phyloP scores from a whole-genome alignment of 1,140 invertebrate species.

The Leptinotarsa texana region DNA sequence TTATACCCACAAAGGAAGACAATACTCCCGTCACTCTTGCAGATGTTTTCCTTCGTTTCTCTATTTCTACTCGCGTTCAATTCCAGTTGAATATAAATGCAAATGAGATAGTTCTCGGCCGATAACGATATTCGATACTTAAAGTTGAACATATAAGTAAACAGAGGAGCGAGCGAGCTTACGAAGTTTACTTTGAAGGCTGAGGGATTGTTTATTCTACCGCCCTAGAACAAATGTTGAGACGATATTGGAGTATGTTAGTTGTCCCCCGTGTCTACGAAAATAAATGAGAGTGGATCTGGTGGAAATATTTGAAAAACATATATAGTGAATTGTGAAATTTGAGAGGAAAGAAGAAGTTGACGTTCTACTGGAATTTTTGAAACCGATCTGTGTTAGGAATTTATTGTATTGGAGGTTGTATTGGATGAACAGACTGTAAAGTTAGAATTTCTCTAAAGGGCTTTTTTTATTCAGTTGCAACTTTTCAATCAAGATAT shows the following conservation, averaged over 20 bases:
- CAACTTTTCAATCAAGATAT: too few species aligned
- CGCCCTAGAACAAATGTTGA: background rate
- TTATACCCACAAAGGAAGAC: too few species aligned
- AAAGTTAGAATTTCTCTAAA: too few species aligned
- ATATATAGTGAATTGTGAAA: background rate
- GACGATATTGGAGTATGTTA: constrained; percentile 5
- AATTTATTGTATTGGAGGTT: too few species aligned
- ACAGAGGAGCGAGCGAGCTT: background rate
- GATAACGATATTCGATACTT: constrained; percentile 19
- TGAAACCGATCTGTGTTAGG: too few species aligned
- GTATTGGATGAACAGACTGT: too few species aligned
- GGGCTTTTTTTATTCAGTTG: too few species aligned
- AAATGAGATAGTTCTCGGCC: background rate
- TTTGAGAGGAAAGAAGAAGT: background rate
- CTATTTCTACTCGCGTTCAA: background rate
- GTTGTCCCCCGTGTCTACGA: background rate
- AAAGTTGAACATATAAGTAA: constrained; percentile 19
- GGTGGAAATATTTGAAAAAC: background rate
- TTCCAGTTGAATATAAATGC: background rate
- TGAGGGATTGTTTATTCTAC: constrained; percentile 14
- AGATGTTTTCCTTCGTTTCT: background rate
- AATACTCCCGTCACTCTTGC: too few species aligned
- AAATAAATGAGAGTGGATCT: background rate
- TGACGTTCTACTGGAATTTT: too few species aligned
- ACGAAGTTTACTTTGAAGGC: constrained; percentile 3